phyloP scores from a whole-genome alignment of 2,113 vertebrate genomes.

The Benitochromis conjunctus region DNA sequence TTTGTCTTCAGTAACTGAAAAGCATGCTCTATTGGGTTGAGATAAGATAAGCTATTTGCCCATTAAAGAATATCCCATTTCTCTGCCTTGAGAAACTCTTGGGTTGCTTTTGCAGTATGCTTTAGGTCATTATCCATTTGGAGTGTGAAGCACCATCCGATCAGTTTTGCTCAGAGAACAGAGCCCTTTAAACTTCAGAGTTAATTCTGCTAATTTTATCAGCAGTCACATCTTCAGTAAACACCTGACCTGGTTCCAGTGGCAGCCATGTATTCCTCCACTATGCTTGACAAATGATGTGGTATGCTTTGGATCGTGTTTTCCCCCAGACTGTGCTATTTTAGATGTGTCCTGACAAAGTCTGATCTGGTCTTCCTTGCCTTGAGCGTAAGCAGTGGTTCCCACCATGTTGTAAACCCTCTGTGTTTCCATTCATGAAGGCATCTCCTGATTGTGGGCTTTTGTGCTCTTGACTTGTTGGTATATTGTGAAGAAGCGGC shows the following conservation, averaged over 20 bases:
- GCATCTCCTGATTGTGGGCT: neutral
- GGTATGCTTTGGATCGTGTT: neutral
- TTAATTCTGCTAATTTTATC: neutral
- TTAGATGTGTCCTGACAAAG: neutral
- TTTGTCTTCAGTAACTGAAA: neutral
- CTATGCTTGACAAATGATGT: neutral
- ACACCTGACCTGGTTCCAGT: neutral
- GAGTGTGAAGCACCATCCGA: neutral
- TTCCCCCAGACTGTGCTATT: neutral
- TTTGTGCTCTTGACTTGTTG: neutral
- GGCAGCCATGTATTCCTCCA: neutral
- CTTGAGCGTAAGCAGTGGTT: neutral
- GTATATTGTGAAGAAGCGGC: neutral
- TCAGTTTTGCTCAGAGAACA: neutral
- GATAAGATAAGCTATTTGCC: neutral
- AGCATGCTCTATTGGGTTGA: neutral
- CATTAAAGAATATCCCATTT: neutral
- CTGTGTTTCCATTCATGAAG: neutral
- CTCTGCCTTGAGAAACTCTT: neutral
- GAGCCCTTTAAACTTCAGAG: neutral
- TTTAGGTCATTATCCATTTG: neutral
- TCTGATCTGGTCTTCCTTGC: neutral
- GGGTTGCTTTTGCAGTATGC: neutral
- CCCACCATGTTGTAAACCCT: neutral
- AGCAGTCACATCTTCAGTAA: neutral